Evolutionary conservation across 2,113 vertebrate species (phyloP).

Genomic region (Oncorhynchus mykiss): DNA sequence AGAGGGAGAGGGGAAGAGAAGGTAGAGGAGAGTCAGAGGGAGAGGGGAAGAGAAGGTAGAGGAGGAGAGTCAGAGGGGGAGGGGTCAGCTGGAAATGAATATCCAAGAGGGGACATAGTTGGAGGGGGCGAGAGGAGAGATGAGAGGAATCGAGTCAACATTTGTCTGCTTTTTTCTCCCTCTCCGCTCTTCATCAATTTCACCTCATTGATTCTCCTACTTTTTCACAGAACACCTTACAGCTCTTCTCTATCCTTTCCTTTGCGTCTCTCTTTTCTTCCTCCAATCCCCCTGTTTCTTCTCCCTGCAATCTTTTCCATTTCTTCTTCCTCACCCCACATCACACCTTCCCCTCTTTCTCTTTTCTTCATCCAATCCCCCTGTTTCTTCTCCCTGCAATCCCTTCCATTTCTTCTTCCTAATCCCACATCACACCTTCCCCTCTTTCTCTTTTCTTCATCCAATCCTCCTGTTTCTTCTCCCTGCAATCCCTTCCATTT

Average conservation of each 20-base stretch:
- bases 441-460: constrained; percentile 39
- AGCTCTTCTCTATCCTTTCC: constrained; percentile 33
- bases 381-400: no score
- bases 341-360: constrained; percentile 25
- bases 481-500: constrained; percentile 49
- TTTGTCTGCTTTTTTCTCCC: constrained; percentile 37
- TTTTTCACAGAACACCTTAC: constrained; percentile 49
- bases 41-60: no score
- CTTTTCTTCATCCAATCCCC: not conserved
- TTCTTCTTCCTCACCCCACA: constrained; percentile 33
- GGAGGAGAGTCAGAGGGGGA: not conserved
- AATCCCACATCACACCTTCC: constrained; percentile 32
- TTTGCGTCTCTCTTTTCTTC: constrained; percentile 38
- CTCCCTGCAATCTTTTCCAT: constrained; percentile 46
- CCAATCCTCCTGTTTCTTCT: constrained; percentile 47
- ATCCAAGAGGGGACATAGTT: constrained; percentile 54
- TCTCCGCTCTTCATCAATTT: constrained; percentile 60
- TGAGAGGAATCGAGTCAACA: constrained; percentile 63
- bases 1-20: not conserved
- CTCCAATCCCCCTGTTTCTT: constrained; percentile 46
- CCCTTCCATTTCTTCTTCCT: constrained; percentile 42
- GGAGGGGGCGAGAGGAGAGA: constrained; percentile 52
- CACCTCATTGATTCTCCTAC: constrained; percentile 60
- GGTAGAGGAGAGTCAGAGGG: no score
- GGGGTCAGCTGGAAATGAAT: constrained; percentile 46